Base-by-base conservation (phyloP, 1,140 invertebrate genomes). In the Macrobrachium rosenbergii region DNA sequence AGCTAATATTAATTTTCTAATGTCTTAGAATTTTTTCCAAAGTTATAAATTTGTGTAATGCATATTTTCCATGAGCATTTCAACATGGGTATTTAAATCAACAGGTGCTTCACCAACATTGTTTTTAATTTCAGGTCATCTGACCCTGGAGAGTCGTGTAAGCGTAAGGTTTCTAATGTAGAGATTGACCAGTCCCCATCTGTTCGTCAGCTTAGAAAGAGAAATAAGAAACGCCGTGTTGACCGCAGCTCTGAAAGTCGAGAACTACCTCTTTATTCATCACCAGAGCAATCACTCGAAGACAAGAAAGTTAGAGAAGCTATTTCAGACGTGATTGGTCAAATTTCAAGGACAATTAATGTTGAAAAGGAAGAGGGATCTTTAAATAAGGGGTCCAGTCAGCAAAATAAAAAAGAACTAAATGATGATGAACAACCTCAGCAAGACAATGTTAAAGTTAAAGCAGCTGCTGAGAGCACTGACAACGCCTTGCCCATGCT, bases 271-370 rank as follows among this genome's bases (percentile, higher is more conserved):
- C 21, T 12, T 8, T 17, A n/a, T 21, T 21, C 19, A 23, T 21
- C 78, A 82, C 5, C 60, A 23, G 67, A 64, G 80, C 64, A 45
- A 82, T 28, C 17, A 23, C 45, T 37, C 5, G 43, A 14, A 82
- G 58, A 60, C 80, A 82, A 72, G 77, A 37, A 87, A 37, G 72
- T 76, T 37, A 75, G 72, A 43, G 16, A 76, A 5, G 78, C 78
- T 23, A 43, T 87, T 59, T 75, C 72, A 58, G 67, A 87, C 45
- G 84, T 87, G 0, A 73, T 87, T 23, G 60, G 78, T 17, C 67
- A 73, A n/a, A 78, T 87, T 11, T 62, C 78, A 14, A 87, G 63
- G 67, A 80, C 78, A 1, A 77, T 87, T 23, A 7, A 75, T n/a
- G 8, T 16, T 17, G 72, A 19, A 75, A 43, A 37, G 23, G 72